Evolutionary conservation across 2,113 vertebrate genomes (phyloP).

Genomic region (Hippocampus comes): DNA sequence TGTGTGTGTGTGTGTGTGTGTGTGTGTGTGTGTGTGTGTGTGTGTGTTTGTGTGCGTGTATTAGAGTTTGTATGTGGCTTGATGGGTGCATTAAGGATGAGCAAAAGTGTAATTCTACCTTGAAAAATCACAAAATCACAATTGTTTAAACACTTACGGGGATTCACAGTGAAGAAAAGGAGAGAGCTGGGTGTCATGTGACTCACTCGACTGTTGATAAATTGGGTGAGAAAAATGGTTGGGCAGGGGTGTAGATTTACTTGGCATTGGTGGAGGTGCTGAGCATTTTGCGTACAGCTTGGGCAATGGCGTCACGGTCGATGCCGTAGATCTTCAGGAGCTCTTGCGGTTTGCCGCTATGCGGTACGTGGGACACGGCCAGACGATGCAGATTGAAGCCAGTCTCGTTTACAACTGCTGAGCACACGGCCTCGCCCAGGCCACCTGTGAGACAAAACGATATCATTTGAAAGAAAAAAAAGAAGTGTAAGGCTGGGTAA

Average conservation of each 20-base stretch:
- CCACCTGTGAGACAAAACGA: slow-evolving; percentile 72
- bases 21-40: slow-evolving; percentile 12
- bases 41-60: slow-evolving; percentile 17
- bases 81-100: slow-evolving; percentile 44
- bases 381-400: slow-evolving; percentile 78
- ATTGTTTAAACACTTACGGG: slow-evolving; percentile 52
- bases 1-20: slow-evolving; percentile 15
- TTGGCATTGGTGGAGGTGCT: slow-evolving; percentile 81
- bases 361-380: slow-evolving; percentile 82
- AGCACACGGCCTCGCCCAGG: slow-evolving; percentile 83
- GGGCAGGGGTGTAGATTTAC: slow-evolving; percentile 54
- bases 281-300: slow-evolving; percentile 79
- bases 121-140: slow-evolving; percentile 65
- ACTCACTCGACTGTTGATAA: slow-evolving; percentile 34
- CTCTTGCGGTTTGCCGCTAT: slow-evolving; percentile 84
- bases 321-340: slow-evolving; percentile 90
- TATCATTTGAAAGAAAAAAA: neutral
- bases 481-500: neutral
- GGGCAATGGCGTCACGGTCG: slow-evolving; percentile 84
- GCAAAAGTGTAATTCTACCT: slow-evolving; percentile 48
- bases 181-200: slow-evolving; percentile 43
- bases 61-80: slow-evolving; percentile 22
- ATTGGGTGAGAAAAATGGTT: slow-evolving; percentile 28
- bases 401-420: slow-evolving; percentile 79
- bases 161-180: slow-evolving; percentile 57